phyloP scores from a whole-genome alignment of 2,113 vertebrate genomes.

The Acanthisitta chloris region DNA sequence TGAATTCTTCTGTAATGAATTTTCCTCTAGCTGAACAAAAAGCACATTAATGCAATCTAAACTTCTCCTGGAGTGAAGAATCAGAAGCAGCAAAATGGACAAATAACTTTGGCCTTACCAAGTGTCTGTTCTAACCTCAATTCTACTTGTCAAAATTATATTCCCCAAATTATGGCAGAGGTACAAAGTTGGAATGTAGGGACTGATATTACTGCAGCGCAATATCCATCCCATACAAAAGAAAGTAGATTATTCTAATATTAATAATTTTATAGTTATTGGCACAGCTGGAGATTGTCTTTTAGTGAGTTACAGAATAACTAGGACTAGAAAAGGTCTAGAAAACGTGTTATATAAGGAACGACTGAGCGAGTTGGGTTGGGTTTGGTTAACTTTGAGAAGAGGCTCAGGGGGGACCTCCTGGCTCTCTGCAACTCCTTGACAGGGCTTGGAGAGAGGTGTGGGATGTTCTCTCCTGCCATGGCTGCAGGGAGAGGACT shows the following conservation, averaged over 20 bases:
- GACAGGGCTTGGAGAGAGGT: no score
- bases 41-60: background rate
- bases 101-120: background rate
- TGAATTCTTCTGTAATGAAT: conserved; percentile 6
- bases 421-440: no score
- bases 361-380: no score
- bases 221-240: background rate
- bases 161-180: background rate
- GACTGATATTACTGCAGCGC: background rate
- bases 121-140: background rate
- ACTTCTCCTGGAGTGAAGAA: background rate
- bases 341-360: no score
- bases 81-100: background rate
- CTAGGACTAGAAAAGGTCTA: no score
- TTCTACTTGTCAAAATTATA: background rate
- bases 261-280: background rate
- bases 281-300: background rate
- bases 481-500: no score
- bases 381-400: no score
- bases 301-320: background rate
- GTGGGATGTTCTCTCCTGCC: no score
- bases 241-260: background rate
- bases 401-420: no score
- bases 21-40: conserved; percentile 23
- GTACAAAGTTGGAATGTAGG: background rate